Base-by-base conservation (phyloP, 2,113 vertebrate species). In the Prunella himalayana region DNA sequence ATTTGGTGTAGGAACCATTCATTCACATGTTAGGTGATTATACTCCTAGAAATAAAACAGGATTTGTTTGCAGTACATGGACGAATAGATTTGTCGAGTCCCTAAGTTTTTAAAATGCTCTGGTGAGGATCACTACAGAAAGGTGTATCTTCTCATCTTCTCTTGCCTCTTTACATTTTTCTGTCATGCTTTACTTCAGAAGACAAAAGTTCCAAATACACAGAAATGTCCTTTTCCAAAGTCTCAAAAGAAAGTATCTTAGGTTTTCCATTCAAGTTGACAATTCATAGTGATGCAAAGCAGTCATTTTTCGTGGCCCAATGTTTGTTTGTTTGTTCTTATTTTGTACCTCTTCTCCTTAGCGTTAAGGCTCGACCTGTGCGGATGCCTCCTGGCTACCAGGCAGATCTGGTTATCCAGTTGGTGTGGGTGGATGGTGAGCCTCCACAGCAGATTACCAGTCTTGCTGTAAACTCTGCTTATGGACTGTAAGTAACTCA, bases 311-410 rank as follows among this genome's bases (percentile, higher is more conserved):
- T 79, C 10, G 4, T 68, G 41, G 45, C 47, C 16, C 39, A 15
- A 8, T 71, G 23, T 57, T 18, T 71, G 21, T 44, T 44, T 93
- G 15, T 70, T 84, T 79, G 27, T 94, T 88, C 86, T 77, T 56
- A 85, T 70, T 86, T 82, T 95, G 44, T 94, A 49, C 42, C 10
- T 81, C 57, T 47, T 92, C 31, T 88, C 86, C 51, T 68, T 86
- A 98, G 99, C 22, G 99, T 99, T 93, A 99, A 99, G 97, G 98
- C 98, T 54, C 98, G 98, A 35, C 97, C 98, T 50, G 98, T 99
- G n/a, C 97, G 98, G 86, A 99, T 99, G 97, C 98, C 99, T 63
- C 98, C 99, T 33, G 99, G 99, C 12, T 99, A 99, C 98, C 99
- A 99, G 96, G 99, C 99, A 44, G 98, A 99, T 84, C 98, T 99